Evolutionary conservation across 2,113 vertebrate species (phyloP).

Genomic region (Rhagologus leucostigma): DNA sequence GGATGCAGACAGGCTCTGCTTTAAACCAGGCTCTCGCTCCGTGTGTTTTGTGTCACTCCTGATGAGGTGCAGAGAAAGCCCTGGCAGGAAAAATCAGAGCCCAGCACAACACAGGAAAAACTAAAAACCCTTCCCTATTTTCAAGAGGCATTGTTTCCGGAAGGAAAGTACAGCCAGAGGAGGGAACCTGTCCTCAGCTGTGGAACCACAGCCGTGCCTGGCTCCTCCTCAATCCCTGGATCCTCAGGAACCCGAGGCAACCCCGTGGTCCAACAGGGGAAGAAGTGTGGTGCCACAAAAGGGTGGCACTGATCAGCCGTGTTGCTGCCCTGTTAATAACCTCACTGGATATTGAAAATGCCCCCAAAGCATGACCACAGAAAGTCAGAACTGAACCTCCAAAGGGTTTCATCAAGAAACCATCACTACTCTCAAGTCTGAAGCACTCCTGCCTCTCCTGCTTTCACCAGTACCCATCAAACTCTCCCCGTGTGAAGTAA

Average conservation of each 20-base stretch:
- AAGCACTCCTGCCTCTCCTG: not conserved
- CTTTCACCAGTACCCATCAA: not conserved
- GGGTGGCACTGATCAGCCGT: not conserved
- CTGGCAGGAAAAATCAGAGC: not conserved
- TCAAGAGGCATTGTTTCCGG: not conserved
- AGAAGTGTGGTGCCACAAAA: not conserved
- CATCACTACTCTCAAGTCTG: not conserved
- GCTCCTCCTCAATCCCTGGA: not conserved
- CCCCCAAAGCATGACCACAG: not conserved
- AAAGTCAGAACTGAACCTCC: not conserved
- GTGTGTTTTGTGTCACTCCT: not conserved
- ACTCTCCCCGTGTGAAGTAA: not conserved
- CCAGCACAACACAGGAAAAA: not conserved
- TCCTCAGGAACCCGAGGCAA: rapidly evolving
- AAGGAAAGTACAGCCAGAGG: not conserved
- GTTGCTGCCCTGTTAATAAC: not conserved
- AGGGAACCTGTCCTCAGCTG: not conserved
- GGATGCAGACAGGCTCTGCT: not conserved
- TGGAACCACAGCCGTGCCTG: not conserved
- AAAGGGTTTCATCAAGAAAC: not conserved
- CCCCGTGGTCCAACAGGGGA: not conserved
- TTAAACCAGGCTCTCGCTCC: rapidly evolving
- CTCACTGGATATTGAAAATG: not conserved
- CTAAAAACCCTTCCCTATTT: not conserved
- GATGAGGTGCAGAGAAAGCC: not conserved